Conservation (phyloP, 1,140 invertebrate species). For the Cyphomyrmex costatus region DNA sequence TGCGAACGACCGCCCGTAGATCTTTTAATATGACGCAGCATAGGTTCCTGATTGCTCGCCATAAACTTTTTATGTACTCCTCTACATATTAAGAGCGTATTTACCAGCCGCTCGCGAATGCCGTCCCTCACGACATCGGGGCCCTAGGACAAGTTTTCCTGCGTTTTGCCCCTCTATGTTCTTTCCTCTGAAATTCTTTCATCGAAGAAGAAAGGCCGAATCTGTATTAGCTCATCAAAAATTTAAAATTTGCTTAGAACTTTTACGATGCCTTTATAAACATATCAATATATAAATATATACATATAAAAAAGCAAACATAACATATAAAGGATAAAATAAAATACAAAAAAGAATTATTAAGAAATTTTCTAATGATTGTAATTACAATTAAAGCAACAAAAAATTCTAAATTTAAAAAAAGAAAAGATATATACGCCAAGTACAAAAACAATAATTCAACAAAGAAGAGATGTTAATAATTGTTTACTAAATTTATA, state of each 20-base stretch:
- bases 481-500: too few relatives aligned
- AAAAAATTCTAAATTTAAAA: neutral
- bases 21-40: constrained; percentile 75
- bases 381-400: neutral
- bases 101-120: constrained; percentile 47
- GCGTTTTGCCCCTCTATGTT: neutral
- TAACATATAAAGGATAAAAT: neutral
- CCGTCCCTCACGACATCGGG: neutral
- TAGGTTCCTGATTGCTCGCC: constrained; percentile 71
- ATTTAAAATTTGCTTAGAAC: neutral
- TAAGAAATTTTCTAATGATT: neutral
- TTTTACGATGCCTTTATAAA: neutral
- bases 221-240: constrained; percentile 1
- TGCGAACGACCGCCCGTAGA: constrained; percentile 65
- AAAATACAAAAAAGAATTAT: neutral
- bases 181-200: neutral
- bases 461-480: too few relatives aligned
- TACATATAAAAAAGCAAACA: neutral
- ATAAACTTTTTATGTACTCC: constrained; percentile 75
- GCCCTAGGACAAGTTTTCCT: constrained; percentile 22
- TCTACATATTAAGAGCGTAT: constrained; percentile 65
- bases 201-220: neutral
- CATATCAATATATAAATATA: constrained; percentile 10
- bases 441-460: too few relatives aligned
- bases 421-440: too few relatives aligned